Percentiles rank a stretch among this genome's conserved stretches.
phyloP scores from a whole-genome alignment of 2,113 vertebrate genomes.

The Camelus dromedarius region DNA sequence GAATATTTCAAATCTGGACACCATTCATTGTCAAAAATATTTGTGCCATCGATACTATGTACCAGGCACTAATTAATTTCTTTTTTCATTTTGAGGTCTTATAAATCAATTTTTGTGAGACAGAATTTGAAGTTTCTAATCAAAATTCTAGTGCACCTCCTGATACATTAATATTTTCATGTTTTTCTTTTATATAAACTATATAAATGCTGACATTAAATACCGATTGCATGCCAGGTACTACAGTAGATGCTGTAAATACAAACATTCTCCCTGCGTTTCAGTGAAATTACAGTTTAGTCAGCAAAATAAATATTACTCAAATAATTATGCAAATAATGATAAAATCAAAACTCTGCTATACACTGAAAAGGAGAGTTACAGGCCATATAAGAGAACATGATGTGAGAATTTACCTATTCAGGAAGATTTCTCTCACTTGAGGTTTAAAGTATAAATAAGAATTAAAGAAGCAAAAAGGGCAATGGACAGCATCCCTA shows the following conservation, averaged over 20 bases:
- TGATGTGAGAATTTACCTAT: neutral
- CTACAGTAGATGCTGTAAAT: neutral
- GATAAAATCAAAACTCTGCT: conserved; percentile 4
- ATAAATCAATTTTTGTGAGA: neutral
- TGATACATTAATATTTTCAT: neutral
- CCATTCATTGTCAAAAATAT: neutral
- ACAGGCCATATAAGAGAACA: neutral
- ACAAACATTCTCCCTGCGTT: neutral
- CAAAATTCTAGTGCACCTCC: neutral
- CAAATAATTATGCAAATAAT: neutral
- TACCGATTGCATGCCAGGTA: neutral
- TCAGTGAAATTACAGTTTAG: neutral
- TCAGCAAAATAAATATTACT: conserved; percentile 3
- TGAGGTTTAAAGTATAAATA: neutral
- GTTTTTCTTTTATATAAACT: neutral
- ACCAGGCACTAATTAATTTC: neutral
- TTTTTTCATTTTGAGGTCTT: neutral
- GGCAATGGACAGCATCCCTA: neutral
- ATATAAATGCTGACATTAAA: neutral
- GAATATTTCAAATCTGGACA: neutral
- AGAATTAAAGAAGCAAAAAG: neutral
- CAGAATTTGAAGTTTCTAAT: neutral
- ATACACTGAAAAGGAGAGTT: neutral
- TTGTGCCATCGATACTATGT: neutral
- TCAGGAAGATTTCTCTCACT: neutral